Base-by-base conservation (phyloP, 2,888 invertebrate species). In the Hemaris fuciformis region DNA sequence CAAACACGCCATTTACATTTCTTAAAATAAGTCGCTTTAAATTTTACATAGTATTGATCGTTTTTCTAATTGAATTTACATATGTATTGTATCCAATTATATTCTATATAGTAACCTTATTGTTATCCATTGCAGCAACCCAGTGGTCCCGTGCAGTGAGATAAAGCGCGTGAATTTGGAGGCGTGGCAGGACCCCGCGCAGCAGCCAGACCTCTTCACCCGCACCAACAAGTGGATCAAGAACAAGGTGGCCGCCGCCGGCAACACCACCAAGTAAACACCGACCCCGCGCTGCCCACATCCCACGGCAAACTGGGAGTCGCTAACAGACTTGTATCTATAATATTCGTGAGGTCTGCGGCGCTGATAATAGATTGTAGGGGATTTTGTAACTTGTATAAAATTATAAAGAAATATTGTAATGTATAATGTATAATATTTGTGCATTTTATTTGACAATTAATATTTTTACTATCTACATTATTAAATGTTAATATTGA, bases 91-190 rank as follows among this genome's bases (percentile, higher is more conserved):
- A n/a, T n/a, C n/a, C n/a, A n/a, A n/a, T n/a, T n/a, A n/a, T n/a
- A n/a, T n/a, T n/a, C n/a, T n/a, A n/a, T n/a, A n/a, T n/a, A n/a
- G n/a, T n/a, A n/a, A n/a, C n/a, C n/a, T n/a, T n/a, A n/a, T n/a
- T n/a, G n/a, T n/a, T n/a, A n/a, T 62, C 69, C 64, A 61, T 88
- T 89, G 2, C 83, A 94, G 94, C 61, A 94, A 94, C 68, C 93
- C 93, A 42, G 68, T 93, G 7, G 86, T 88, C 0, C 79, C 88
- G 0, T 95, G 94, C 65, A 86, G 90, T 0, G 77, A 93, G 80
- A 85, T 94, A 75, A 81, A 93, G 84, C 83, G 78, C 62, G 76
- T 93, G 13, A 90, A 88, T 62, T 70, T 93, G 2, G 89, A 87
- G 25, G 86, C 88, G 1, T 93, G 92, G 92, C 89, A 88, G 66